Conservation (phyloP, 2,888 invertebrate species). For the Philopedon plagiatum region DNA sequence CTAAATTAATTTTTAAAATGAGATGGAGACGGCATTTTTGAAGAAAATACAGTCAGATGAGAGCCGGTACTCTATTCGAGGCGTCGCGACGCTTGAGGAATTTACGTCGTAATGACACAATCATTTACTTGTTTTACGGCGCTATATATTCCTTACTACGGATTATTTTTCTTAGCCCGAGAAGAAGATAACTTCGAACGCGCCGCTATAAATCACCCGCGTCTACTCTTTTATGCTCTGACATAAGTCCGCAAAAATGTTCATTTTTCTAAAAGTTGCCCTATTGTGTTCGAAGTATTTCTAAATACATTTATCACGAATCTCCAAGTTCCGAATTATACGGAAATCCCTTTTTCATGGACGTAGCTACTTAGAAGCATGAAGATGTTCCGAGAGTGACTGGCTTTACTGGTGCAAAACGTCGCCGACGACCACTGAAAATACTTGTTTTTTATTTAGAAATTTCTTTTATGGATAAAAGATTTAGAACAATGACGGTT, state of each 20-base stretch:
- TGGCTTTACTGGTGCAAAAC: too few relatives aligned
- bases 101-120: constrained; percentile 24
- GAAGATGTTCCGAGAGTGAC: neutral
- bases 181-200: constrained; percentile 33
- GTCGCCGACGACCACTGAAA: too few relatives aligned
- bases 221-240: constrained; percentile 34
- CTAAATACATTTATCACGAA: constrained; percentile 29
- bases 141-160: constrained; percentile 36
- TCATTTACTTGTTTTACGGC: constrained; percentile 34
- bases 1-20: constrained; percentile 2
- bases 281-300: constrained; percentile 24
- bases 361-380: neutral
- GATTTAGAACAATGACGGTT: too few relatives aligned
- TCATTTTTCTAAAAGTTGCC: constrained; percentile 36
- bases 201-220: constrained; percentile 32
- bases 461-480: too few relatives aligned
- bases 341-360: constrained; percentile 7
- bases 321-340: neutral
- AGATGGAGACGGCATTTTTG: neutral
- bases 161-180: constrained; percentile 35
- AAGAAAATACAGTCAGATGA: neutral
- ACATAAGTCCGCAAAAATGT: constrained; percentile 39
- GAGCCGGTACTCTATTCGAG: neutral
- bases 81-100: constrained; percentile 5
- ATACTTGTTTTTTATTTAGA: too few relatives aligned